Percentiles rank a stretch among this genome's conserved stretches.
Conservation (phyloP, 2,888 invertebrate species). For the Gymnosoma rotundatum region DNA sequence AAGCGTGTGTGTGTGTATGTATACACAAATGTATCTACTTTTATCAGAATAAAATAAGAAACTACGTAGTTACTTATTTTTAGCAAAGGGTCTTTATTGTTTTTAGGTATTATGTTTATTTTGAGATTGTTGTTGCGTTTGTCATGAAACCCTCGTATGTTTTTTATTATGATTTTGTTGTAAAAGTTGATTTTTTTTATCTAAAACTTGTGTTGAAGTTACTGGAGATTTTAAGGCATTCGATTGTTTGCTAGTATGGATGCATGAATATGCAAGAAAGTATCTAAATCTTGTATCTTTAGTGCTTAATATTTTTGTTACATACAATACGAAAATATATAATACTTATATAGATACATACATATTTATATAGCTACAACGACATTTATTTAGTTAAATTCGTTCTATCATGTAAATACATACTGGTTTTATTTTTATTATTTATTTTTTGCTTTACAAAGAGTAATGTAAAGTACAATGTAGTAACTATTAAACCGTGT, state of each 20-base stretch:
- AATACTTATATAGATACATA: too few species aligned
- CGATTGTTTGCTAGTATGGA: background rate
- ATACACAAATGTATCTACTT: too few species aligned
- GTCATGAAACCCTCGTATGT: constrained; percentile 58
- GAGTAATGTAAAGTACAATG: too few species aligned
- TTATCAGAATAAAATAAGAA: constrained; percentile 2
- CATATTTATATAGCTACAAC: too few species aligned
- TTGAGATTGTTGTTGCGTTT: constrained; percentile 14
- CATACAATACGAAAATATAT: too few species aligned
- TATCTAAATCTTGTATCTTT: background rate
- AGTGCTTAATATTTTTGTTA: background rate
- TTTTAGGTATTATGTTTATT: constrained; percentile 47
- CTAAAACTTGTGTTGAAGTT: constrained; percentile 8
- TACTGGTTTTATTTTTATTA: too few species aligned
- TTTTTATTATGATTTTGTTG: constrained; percentile 40
- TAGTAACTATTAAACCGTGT: too few species aligned
- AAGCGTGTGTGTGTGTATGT: too few species aligned
- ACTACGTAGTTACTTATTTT: constrained; percentile 61
- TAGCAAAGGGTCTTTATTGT: constrained; percentile 33
- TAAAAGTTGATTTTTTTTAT: constrained; percentile 19
- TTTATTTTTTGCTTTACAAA: too few species aligned
- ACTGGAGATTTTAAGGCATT: background rate
- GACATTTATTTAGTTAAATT: too few species aligned
- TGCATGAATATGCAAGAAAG: background rate
- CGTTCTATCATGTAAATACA: too few species aligned